Percentiles rank a stretch among this genome's conserved stretches.
Evolutionary conservation across 1,140 invertebrate species (phyloP).

Genomic region (Drosophila auraria): DNA sequence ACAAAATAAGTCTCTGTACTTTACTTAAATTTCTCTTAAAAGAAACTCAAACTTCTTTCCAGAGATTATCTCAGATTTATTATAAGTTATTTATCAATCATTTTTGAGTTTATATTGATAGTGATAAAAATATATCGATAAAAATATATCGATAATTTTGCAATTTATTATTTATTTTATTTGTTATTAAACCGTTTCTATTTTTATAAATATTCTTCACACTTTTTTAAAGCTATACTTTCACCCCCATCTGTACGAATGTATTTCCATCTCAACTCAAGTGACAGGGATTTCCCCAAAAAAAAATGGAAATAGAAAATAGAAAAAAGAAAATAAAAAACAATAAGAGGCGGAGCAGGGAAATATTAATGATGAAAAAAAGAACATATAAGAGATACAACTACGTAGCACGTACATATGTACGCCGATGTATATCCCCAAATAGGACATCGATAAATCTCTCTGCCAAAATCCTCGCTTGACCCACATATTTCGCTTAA

Average conservation of each 20-base stretch:
- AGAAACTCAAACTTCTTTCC: too few relatives aligned
- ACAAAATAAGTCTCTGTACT: too few relatives aligned
- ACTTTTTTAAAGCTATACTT: not conserved
- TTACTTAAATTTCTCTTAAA: too few relatives aligned
- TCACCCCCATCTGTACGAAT: not conserved
- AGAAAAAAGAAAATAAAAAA: not conserved
- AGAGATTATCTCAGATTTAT: too few relatives aligned
- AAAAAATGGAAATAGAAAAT: not conserved
- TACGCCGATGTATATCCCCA: conserved; percentile 19
- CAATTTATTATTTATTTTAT: too few relatives aligned
- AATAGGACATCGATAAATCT: conserved; percentile 42
- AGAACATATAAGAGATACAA: conserved; percentile 7
- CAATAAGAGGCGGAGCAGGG: not conserved
- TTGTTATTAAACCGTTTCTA: too few relatives aligned
- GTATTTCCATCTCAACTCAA: not conserved
- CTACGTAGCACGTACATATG: not conserved
- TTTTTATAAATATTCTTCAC: too few relatives aligned
- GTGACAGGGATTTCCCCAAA: conserved; percentile 6
- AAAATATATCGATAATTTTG: too few relatives aligned
- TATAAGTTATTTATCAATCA: too few relatives aligned
- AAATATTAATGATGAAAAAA: conserved; percentile 27
- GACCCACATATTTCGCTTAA: conserved; percentile 41
- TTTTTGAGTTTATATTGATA: too few relatives aligned
- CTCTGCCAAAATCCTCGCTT: conserved; percentile 12
- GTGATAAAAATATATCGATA: too few relatives aligned